Base-by-base conservation (phyloP, 2,113 vertebrate genomes). In the Pelobates fuscus region DNA sequence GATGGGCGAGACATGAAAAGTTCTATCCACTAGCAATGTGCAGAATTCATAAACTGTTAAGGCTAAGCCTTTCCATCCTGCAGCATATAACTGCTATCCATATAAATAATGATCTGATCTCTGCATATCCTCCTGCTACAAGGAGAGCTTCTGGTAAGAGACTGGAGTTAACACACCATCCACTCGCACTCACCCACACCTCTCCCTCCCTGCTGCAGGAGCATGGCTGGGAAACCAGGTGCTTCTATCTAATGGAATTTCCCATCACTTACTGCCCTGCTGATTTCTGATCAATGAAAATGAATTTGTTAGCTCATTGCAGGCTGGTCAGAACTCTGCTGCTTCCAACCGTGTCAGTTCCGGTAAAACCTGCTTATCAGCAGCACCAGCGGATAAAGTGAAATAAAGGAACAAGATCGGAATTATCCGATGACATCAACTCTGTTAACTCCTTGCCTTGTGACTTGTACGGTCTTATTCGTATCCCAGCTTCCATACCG, bases 261-360 rank as follows among this genome's bases (percentile, higher is more conserved):
- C 92, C 91, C 90, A 93, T 93, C 90, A 91, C 87, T 90, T 91
- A 89, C 90, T 90, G 90, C 86, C 89, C 88, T 90, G 88, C 89
- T 91, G 90, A 91, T 92, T 93, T 91, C 92, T 93, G 91, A 92
- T 93, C 92, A 92, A 93, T 93, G 91, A 88, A 92, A 93, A 92
- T 93, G 90, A 91, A 91, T 92, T 93, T 92, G 89, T 87, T 88
- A 91, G 89, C 91, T 93, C 91, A 88, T 91, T 85, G 87, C 89
- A 90, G 90, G 87, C 89, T 86, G 82, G 86, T 80, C 77, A 81
- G 87, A 88, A 79, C 86, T 88, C 88, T 90, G 78, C 88, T 86
- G 89, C 88, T 87, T 90, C 88, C 88, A 89, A 87, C 90, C 88
- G 90, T 92, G 89, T 91, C 90, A 91, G 90, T 93, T 92, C 91